Evolutionary conservation across 2,888 invertebrate species (phyloP).

Genomic region (Gnatocerus cornutus): DNA sequence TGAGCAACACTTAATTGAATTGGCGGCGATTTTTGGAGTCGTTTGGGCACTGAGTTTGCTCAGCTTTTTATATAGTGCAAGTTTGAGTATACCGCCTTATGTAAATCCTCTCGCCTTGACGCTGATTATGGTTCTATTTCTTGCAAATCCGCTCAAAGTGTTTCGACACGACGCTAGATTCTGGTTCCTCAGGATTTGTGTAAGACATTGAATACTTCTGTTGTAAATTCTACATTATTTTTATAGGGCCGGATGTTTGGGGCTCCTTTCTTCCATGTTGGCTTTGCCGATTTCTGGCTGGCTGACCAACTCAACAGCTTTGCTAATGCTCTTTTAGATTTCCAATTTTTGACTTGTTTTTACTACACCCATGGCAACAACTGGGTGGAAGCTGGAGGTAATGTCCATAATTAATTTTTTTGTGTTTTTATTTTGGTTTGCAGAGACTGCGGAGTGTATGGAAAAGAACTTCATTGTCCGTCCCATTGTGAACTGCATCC

Average conservation of each 20-base stretch:
- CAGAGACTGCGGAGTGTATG: conserved; percentile 73
- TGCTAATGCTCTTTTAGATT: conserved; percentile 83
- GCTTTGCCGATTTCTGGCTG: conserved; percentile 90
- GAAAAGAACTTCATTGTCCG: conserved; percentile 72
- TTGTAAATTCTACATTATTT: neutral
- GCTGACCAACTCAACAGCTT: conserved; percentile 89
- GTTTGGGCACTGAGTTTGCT: conserved; percentile 81
- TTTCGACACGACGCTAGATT: conserved; percentile 84
- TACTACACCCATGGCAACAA: conserved; percentile 76
- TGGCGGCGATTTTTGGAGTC: conserved; percentile 84
- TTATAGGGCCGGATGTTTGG: conserved; percentile 76
- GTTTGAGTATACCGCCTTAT: conserved; percentile 83
- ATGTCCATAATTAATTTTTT: neutral
- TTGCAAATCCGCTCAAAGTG: conserved; percentile 85
- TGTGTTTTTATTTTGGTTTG: conserved; percentile 23
- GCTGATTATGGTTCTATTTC: conserved; percentile 78
- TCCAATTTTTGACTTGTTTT: conserved; percentile 86
- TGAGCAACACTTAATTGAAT: conserved; percentile 85
- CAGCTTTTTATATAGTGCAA: conserved; percentile 79
- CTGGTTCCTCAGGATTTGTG: conserved; percentile 81
- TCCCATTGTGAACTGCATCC: conserved; percentile 84
- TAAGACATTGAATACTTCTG: conserved; percentile 67
- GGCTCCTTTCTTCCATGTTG: conserved; percentile 85
- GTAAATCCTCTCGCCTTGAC: conserved; percentile 83
- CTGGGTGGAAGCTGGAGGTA: conserved; percentile 73